Conservation (phyloP, 2,888 invertebrate species). For the Kuschelorhynchus macadamiae region DNA sequence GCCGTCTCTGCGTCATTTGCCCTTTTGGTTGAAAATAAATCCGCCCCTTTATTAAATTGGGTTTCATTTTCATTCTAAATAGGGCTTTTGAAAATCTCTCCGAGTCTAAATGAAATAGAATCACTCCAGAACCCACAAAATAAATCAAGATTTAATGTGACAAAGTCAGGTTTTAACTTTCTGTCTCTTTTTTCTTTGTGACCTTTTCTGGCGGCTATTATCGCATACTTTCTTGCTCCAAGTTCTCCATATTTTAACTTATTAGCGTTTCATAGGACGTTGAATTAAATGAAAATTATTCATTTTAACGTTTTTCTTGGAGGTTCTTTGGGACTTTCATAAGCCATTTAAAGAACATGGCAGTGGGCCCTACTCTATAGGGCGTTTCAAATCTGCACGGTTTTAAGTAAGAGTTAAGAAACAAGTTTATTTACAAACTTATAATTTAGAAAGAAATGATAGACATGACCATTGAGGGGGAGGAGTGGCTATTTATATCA, state of each 20-base stretch:
- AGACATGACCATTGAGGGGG: too few relatives aligned
- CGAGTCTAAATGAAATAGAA: constrained; percentile 37
- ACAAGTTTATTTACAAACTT: too few relatives aligned
- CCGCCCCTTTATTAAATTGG: constrained; percentile 21
- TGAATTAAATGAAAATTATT: constrained; percentile 20
- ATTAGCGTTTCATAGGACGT: constrained; percentile 28
- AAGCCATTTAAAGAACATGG: not conserved
- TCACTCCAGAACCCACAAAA: constrained; percentile 33
- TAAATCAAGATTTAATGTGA: constrained; percentile 49
- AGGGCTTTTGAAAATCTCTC: constrained; percentile 26
- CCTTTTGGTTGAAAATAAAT: constrained; percentile 26
- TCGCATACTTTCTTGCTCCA: constrained; percentile 25
- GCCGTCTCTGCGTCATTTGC: too few relatives aligned
- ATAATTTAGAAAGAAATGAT: too few relatives aligned
- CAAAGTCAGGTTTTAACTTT: constrained; percentile 44
- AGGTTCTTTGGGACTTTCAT: not conserved
- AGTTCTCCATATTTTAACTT: constrained; percentile 23
- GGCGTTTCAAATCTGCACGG: too few relatives aligned
- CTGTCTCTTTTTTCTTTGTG: constrained; percentile 30
- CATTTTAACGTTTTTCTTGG: too few relatives aligned
- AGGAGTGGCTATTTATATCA: too few relatives aligned
- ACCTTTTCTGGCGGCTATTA: constrained; percentile 30
- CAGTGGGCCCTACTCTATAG: too few relatives aligned
- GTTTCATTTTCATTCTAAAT: constrained; percentile 30
- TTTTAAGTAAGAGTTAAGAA: too few relatives aligned